Percentiles rank a stretch among this genome's conserved stretches.
These are phyloP conservation scores for Euphonia xanthogaster DNA, from an alignment of 2,797 vertebrate genomes.

Conservation along the genomic window DNA sequence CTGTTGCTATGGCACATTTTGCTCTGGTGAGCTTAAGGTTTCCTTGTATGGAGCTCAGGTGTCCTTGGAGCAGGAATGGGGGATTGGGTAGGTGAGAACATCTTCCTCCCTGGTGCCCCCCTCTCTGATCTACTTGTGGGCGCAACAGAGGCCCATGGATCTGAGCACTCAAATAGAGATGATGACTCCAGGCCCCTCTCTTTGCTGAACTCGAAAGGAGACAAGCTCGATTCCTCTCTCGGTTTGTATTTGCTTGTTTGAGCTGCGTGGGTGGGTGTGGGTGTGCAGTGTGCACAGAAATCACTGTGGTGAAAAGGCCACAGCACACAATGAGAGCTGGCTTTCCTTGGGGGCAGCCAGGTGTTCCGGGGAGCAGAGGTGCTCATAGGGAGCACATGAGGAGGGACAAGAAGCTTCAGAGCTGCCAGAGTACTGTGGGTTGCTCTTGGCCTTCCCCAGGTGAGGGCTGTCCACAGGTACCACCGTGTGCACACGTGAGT, in stretches of 20 bases:
- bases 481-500: accelerated
- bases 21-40: not conserved
- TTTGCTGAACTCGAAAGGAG: not conserved
- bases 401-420: not conserved
- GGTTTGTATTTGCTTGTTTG: not conserved
- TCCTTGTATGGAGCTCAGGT: not conserved
- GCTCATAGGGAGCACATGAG: accelerated
- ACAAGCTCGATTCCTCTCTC: not conserved
- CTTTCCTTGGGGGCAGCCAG: not conserved
- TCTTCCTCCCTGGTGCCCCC: not conserved
- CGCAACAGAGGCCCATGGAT: not conserved
- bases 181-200: not conserved
- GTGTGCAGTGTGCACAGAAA: not conserved
- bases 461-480: not conserved
- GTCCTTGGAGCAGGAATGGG: not conserved
- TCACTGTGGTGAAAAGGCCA: not conserved
- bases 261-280: not conserved
- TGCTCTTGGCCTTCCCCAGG: not conserved
- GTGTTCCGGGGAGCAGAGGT: not conserved
- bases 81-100: not conserved
- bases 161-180: not conserved
- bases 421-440: accelerated
- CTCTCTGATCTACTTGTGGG: not conserved
- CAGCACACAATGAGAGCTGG: not conserved
- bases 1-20: slow-evolving; percentile 21